Conservation (phyloP, 2,113 vertebrate genomes). For the Cynoglossus semilaevis region DNA sequence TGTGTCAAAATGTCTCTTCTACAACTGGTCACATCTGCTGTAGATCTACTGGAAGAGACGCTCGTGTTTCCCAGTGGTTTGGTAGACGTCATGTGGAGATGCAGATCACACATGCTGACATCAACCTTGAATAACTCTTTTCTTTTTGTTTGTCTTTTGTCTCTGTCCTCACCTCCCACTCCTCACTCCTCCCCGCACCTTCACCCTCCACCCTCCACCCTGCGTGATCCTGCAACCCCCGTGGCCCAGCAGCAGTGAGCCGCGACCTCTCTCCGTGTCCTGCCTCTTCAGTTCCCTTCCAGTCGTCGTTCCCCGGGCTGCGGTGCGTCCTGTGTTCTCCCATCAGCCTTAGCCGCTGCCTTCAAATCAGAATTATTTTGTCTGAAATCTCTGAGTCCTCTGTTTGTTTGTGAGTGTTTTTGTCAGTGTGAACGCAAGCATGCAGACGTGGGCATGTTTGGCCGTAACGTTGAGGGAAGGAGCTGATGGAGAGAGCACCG, state of each 20-base stretch:
- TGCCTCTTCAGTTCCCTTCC: slow-evolving; percentile 43
- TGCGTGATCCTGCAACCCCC: slow-evolving; percentile 41
- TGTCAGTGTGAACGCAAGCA: slow-evolving; percentile 35
- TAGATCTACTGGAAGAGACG: no score
- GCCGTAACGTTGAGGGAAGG: slow-evolving; percentile 28
- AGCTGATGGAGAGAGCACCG: slow-evolving; percentile 41
- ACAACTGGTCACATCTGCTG: no score
- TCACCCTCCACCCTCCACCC: slow-evolving; percentile 40
- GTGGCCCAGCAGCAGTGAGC: slow-evolving; percentile 66
- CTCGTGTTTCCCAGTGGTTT: slow-evolving; percentile 28
- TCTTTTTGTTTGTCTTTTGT: slow-evolving; percentile 66
- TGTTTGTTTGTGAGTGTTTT: slow-evolving; percentile 3
- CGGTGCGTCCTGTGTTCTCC: slow-evolving; percentile 24
- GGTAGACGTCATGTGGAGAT: slow-evolving; percentile 55
- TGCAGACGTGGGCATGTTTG: slow-evolving; percentile 54
- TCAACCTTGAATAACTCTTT: slow-evolving; percentile 76
- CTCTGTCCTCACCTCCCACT: slow-evolving; percentile 70
- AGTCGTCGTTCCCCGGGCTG: slow-evolving; percentile 30
- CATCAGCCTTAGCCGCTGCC: slow-evolving; percentile 12
- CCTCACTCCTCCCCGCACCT: slow-evolving; percentile 24
- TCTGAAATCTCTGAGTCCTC: slow-evolving; percentile 29
- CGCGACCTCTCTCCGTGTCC: slow-evolving; percentile 37
- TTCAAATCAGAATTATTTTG: slow-evolving; percentile 31
- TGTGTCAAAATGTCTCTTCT: neutral
- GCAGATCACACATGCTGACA: slow-evolving; percentile 63